Evolutionary conservation across 92 coral and sea anemone species (phyloP).

Genomic region (Palythoa grandiflora): DNA sequence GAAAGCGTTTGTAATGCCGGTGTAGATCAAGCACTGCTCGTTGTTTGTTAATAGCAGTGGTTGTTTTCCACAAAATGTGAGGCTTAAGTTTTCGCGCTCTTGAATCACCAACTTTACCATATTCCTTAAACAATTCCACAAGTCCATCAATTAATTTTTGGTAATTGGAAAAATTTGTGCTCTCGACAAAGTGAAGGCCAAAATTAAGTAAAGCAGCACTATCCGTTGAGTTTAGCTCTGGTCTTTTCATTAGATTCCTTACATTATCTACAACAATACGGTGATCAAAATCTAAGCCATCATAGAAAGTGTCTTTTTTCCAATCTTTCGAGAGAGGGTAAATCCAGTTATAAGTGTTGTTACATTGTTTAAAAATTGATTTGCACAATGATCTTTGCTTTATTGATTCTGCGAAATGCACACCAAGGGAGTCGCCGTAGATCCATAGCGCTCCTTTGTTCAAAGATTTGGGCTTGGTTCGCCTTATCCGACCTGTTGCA

Average conservation of each 20-base stretch:
- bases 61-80: conserved; percentile 79
- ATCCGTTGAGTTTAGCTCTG: conserved; percentile 11
- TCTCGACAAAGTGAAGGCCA: conserved; percentile 72
- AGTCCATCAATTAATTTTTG: conserved; percentile 60
- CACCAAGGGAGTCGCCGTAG: conserved; percentile 73
- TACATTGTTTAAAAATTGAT: conserved; percentile 53
- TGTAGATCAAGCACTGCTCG: conserved; percentile 44
- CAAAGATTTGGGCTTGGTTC: conserved; percentile 6
- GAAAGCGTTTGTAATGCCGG: conserved; percentile 61
- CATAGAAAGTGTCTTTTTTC: conserved; percentile 41
- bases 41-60: conserved; percentile 78
- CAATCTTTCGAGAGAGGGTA: conserved; percentile 44
- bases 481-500: not conserved
- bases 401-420: conserved; percentile 60
- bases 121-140: conserved; percentile 53
- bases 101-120: not conserved
- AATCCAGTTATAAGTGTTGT: conserved; percentile 71
- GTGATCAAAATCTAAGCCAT: conserved; percentile 58
- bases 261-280: conserved; percentile 41
- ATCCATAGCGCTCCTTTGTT: conserved; percentile 51
- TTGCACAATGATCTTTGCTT: conserved; percentile 46
- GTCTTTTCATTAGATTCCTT: conserved; percentile 7
- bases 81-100: conserved; percentile 25
- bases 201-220: conserved; percentile 74
- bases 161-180: conserved; percentile 76